Conservation (phyloP, 2,113 vertebrate genomes). For the Puma concolor region DNA sequence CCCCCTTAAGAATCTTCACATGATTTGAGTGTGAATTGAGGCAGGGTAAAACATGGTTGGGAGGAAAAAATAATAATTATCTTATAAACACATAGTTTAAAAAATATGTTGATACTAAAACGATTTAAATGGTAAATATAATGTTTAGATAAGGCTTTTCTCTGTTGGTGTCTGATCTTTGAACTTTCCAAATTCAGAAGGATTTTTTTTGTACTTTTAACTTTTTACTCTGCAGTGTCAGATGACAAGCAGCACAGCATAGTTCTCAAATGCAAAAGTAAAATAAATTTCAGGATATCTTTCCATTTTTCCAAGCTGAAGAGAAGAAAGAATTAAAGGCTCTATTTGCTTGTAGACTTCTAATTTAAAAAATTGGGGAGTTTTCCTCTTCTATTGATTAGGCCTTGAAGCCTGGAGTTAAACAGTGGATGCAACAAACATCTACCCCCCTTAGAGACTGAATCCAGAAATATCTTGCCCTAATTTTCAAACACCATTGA, state of each 20-base stretch:
- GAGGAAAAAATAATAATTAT: background rate
- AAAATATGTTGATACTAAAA: background rate
- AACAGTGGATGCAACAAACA: conserved; percentile 12
- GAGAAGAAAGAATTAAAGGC: conserved; percentile 2
- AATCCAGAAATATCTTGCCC: conserved; percentile 17
- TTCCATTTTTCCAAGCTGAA: conserved; percentile 17
- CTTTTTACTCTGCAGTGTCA: background rate
- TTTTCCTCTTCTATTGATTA: conserved; percentile 42
- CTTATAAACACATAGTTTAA: conserved; percentile 18
- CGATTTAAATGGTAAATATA: background rate
- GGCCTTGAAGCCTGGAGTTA: background rate
- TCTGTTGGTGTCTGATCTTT: background rate
- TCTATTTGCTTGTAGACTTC: conserved; percentile 32
- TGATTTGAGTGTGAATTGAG: background rate
- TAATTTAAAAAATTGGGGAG: conserved; percentile 26
- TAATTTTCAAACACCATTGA: conserved; percentile 33
- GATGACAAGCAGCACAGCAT: background rate
- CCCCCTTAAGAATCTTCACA: background rate
- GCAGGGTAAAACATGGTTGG: background rate
- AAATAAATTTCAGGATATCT: background rate
- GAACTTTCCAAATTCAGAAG: background rate
- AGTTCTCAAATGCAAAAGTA: conserved; percentile 19
- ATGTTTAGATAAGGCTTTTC: background rate
- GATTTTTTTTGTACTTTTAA: background rate
- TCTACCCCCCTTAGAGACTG: background rate